Evolutionary conservation across 2,888 invertebrate genomes (phyloP).

Genomic region (Zygogramma bicolorata): DNA sequence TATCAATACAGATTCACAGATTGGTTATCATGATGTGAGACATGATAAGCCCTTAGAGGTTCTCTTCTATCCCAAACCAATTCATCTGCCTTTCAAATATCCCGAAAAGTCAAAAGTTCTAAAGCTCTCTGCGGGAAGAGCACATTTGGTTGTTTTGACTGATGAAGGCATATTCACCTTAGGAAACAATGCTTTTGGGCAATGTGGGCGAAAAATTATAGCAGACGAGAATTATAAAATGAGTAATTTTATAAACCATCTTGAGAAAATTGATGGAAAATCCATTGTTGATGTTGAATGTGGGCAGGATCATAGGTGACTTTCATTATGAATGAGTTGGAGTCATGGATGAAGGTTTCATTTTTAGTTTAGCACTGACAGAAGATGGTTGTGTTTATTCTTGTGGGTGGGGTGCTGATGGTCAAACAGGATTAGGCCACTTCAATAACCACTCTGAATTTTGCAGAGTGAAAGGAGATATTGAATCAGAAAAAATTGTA

Average conservation of each 20-base stretch:
- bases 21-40: conserved; percentile 76
- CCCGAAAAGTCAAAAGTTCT: conserved; percentile 69
- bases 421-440: conserved; percentile 88
- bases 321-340: background rate
- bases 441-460: conserved; percentile 74
- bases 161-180: conserved; percentile 82
- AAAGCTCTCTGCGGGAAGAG: conserved; percentile 84
- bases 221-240: conserved; percentile 80
- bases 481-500: conserved; percentile 83
- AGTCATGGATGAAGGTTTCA: background rate
- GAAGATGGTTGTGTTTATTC: conserved; percentile 84
- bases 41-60: conserved; percentile 75
- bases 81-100: conserved; percentile 76
- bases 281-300: conserved; percentile 79
- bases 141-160: conserved; percentile 83
- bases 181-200: conserved; percentile 94
- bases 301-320: conserved; percentile 91
- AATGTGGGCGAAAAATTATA: conserved; percentile 88
- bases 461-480: conserved; percentile 80
- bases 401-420: conserved; percentile 96
- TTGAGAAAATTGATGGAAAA: conserved; percentile 74
- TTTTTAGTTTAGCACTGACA: conserved; percentile 80
- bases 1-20: conserved; percentile 92
- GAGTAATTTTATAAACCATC: conserved; percentile 76
- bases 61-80: conserved; percentile 78